Evolutionary conservation across 1,140 invertebrate genomes (phyloP).

Genomic region (Drosophila equinoxialis): DNA sequence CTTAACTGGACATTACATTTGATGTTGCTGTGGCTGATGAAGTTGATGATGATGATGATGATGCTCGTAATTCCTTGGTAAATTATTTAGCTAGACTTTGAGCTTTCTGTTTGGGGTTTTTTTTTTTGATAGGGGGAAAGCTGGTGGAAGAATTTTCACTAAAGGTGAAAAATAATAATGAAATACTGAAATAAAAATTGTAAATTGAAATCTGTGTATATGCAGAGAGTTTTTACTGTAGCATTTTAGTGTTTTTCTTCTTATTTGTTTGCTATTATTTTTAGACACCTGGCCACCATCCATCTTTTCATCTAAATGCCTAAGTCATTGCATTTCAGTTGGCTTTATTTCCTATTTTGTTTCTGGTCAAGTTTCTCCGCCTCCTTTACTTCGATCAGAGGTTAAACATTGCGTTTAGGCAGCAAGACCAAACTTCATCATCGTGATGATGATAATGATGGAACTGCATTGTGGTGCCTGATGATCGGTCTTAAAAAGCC

Average conservation of each 20-base stretch:
- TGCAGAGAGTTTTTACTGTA: constrained; percentile 39
- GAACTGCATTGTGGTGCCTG: constrained; percentile 42
- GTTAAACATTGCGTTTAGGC: constrained; percentile 65
- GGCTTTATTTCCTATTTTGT: constrained; percentile 8
- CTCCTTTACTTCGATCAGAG: constrained; percentile 51
- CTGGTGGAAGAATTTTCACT: constrained; percentile 38
- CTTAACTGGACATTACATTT: constrained; percentile 72
- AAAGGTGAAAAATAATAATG: constrained; percentile 49
- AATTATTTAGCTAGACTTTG: constrained; percentile 43
- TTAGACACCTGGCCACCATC: constrained; percentile 15
- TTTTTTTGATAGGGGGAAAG: constrained; percentile 32
- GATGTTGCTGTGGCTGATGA: constrained; percentile 39
- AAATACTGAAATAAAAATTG: constrained; percentile 15
- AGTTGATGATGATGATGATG: constrained; percentile 35
- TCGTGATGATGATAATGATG: constrained; percentile 16
- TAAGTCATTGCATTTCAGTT: constrained; percentile 31
- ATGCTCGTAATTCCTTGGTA: constrained; percentile 44
- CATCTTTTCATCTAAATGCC: constrained; percentile 23
- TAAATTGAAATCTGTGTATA: constrained; percentile 32
- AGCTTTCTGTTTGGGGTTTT: neutral
- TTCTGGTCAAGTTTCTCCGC: constrained; percentile 20
- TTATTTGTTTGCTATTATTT: constrained; percentile 5
- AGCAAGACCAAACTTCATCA: constrained; percentile 18
- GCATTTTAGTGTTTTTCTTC: constrained; percentile 24
- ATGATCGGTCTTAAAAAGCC: constrained; percentile 55